Conservation (phyloP, 2,888 invertebrate genomes). For the Limnephilus auricula region DNA sequence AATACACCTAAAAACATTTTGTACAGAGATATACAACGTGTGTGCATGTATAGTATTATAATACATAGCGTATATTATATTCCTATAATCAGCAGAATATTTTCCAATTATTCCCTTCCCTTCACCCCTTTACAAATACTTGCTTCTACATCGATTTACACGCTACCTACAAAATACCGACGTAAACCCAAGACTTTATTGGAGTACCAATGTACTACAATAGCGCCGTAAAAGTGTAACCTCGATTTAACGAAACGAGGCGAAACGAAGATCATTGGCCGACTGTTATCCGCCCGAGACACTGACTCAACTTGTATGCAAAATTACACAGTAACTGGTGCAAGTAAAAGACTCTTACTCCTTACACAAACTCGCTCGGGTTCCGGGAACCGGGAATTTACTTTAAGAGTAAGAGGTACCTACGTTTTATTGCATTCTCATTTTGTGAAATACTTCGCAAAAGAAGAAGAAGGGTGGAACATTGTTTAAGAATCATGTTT, state of each 20-base stretch:
- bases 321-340: slow-evolving; percentile 11
- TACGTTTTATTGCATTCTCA: neutral
- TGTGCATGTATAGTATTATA: too few species aligned
- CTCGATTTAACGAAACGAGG: slow-evolving; percentile 41
- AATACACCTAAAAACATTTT: too few species aligned
- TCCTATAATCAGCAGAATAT: neutral
- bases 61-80: too few species aligned
- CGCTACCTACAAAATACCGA: neutral
- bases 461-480: neutral
- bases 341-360: neutral
- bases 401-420: neutral
- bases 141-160: neutral
- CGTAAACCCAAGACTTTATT: neutral
- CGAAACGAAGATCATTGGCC: slow-evolving; percentile 36
- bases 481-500: too few species aligned
- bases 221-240: slow-evolving; percentile 11
- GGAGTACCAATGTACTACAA: neutral
- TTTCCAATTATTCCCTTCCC: neutral
- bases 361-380: neutral
- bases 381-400: too few species aligned
- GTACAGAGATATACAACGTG: too few species aligned
- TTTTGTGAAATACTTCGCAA: neutral
- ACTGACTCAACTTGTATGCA: slow-evolving; percentile 21
- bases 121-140: neutral
- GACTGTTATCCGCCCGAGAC: slow-evolving; percentile 16